These are phyloP conservation scores for Abrostola tripartita DNA, from an alignment of 2,888 invertebrate genomes.

Conservation along the genomic window DNA sequence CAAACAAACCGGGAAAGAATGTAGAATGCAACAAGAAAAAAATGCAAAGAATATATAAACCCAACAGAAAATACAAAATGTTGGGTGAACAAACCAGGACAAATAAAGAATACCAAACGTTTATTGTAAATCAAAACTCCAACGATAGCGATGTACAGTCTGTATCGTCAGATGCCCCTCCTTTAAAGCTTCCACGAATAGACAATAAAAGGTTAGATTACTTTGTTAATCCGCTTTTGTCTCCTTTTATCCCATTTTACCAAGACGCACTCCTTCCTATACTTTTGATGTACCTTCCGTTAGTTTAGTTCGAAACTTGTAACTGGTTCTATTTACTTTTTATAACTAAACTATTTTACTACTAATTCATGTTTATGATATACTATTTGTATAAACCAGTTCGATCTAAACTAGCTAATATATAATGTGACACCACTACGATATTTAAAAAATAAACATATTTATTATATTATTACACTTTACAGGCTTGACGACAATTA, in stretches of 20 bases:
- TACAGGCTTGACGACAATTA: slow-evolving; percentile 89
- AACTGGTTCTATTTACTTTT: no score
- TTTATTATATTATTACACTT: slow-evolving; percentile 53
- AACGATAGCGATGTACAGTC: slow-evolving; percentile 76
- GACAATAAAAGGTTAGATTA: slow-evolving; percentile 80
- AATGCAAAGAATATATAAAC: slow-evolving; percentile 70
- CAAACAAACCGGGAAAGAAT: slow-evolving; percentile 70
- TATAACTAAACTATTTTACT: no score
- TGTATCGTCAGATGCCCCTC: slow-evolving; percentile 76
- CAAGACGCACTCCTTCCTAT: no score
- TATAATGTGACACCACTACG: neutral
- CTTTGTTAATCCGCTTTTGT: slow-evolving; percentile 46
- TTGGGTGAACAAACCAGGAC: slow-evolving; percentile 72
- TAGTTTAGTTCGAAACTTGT: neutral
- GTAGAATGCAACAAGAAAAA: slow-evolving; percentile 66
- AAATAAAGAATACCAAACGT: slow-evolving; percentile 74
- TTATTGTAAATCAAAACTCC: slow-evolving; percentile 70
- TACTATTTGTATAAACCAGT: no score
- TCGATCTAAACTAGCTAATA: no score
- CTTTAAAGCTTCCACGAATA: slow-evolving; percentile 82
- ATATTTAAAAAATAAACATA: neutral
- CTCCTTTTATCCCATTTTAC: slow-evolving; percentile 12
- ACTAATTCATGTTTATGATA: no score
- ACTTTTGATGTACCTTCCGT: neutral
- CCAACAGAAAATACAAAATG: slow-evolving; percentile 71